Evolutionary conservation across 37 sponge, comb jelly and placozoan species (phyloP).

Genomic region (Beroe forskalii): DNA sequence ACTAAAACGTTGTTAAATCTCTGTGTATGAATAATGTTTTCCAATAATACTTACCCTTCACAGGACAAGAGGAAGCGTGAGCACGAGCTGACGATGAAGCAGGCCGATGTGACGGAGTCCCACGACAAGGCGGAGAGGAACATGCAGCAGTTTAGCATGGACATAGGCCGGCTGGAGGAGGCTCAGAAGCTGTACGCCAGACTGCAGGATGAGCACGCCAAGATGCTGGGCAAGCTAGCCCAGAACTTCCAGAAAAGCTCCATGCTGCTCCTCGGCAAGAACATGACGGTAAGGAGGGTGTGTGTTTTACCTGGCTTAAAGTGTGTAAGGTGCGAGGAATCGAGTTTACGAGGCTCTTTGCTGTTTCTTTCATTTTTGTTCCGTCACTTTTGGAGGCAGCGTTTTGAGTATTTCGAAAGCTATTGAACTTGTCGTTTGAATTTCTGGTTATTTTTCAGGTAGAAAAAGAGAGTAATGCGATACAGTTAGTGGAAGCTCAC

Average conservation of each 20-base stretch:
- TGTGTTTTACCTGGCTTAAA: no score
- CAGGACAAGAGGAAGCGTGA: slow-evolving; percentile 22
- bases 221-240: background rate
- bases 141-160: slow-evolving; percentile 28
- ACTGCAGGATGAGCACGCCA: slow-evolving; percentile 22
- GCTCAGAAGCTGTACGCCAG: background rate
- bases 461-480: background rate
- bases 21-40: no score
- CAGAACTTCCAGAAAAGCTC: background rate
- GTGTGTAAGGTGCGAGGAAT: no score
- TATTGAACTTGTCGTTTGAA: no score
- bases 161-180: background rate
- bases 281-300: no score
- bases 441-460: background rate
- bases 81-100: slow-evolving; percentile 16
- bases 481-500: slow-evolving; percentile 13
- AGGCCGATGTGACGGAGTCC: background rate
- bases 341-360: no score
- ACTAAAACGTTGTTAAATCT: no score
- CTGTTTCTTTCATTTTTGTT: no score
- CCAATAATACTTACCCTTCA: no score
- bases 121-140: slow-evolving; percentile 42
- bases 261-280: background rate
- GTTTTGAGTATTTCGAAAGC: no score
- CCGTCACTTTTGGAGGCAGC: no score